Percentiles rank a stretch among this genome's conserved stretches.
These are phyloP conservation scores for Subacronicta megacephala DNA, from an alignment of 2,888 invertebrate genomes.

Conservation along the genomic window DNA sequence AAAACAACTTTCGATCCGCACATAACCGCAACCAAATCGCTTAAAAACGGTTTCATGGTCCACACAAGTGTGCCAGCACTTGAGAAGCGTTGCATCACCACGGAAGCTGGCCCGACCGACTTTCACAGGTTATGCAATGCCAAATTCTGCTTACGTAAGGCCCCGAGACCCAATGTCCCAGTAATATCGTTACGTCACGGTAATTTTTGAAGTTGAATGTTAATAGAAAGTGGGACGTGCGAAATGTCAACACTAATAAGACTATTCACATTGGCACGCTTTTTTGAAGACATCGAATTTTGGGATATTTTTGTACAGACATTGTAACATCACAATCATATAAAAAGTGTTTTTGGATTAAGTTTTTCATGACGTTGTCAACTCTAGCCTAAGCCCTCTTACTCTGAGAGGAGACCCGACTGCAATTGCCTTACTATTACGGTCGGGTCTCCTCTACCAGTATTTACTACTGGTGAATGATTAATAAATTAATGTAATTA, in stretches of 20 bases:
- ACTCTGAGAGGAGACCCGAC: too few species aligned
- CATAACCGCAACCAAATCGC: slow-evolving; percentile 54
- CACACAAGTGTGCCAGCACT: slow-evolving; percentile 72
- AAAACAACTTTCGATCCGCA: slow-evolving; percentile 43
- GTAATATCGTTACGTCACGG: slow-evolving; percentile 78
- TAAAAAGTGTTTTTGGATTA: too few species aligned
- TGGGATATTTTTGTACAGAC: slow-evolving; percentile 15
- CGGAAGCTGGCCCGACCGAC: slow-evolving; percentile 85
- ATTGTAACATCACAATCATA: background rate
- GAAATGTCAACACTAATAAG: slow-evolving; percentile 74
- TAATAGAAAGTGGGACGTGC: slow-evolving; percentile 84
- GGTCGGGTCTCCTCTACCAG: too few species aligned
- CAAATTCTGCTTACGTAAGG: slow-evolving; percentile 80
- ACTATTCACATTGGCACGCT: slow-evolving; percentile 62
- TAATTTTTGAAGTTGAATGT: slow-evolving; percentile 84
- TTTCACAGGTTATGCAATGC: slow-evolving; percentile 84
- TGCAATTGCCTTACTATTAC: too few species aligned
- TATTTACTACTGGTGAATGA: too few species aligned
- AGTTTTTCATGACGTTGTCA: too few species aligned
- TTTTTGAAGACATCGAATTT: slow-evolving; percentile 25
- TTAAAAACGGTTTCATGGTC: slow-evolving; percentile 69
- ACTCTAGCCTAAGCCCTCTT: too few species aligned
- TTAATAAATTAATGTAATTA: too few species aligned
- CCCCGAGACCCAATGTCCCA: slow-evolving; percentile 87
- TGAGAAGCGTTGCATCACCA: slow-evolving; percentile 76